Conservation (phyloP, 2,797 vertebrate genomes). For the Scolopax bukidnonensis region DNA sequence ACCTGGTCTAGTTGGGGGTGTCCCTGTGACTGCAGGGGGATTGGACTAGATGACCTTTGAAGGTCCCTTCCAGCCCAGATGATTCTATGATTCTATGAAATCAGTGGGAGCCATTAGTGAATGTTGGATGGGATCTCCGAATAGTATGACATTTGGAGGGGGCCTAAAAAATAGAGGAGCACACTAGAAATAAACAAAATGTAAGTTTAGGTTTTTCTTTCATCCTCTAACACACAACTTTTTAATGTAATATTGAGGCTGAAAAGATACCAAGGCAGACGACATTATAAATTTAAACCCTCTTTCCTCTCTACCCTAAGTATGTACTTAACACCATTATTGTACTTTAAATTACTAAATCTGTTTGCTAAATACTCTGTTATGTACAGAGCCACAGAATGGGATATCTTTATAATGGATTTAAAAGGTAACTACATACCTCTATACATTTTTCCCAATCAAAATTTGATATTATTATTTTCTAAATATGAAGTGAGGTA, state of each 20-base stretch:
- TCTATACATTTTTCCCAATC: neutral
- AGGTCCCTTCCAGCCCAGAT: too few species aligned
- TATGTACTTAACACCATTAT: neutral
- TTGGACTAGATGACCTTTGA: too few species aligned
- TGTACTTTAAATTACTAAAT: neutral
- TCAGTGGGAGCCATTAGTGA: neutral
- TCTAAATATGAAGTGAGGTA: neutral
- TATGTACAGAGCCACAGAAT: neutral
- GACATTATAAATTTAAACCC: neutral
- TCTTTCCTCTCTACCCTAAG: neutral
- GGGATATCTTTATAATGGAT: neutral
- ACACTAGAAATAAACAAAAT: neutral
- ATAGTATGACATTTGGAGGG: neutral
- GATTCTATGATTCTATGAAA: neutral
- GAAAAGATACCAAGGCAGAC: neutral
- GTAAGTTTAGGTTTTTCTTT: neutral
- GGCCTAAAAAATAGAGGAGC: neutral
- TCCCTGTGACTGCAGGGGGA: too few species aligned
- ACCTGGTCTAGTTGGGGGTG: too few species aligned
- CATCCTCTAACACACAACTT: fast-evolving
- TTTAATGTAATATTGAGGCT: neutral
- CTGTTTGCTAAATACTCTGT: neutral
- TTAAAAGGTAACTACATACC: neutral
- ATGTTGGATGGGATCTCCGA: neutral
- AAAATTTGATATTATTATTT: neutral